Conservation (phyloP, 2,113 vertebrate species). For the Typhlomys cinereus region DNA sequence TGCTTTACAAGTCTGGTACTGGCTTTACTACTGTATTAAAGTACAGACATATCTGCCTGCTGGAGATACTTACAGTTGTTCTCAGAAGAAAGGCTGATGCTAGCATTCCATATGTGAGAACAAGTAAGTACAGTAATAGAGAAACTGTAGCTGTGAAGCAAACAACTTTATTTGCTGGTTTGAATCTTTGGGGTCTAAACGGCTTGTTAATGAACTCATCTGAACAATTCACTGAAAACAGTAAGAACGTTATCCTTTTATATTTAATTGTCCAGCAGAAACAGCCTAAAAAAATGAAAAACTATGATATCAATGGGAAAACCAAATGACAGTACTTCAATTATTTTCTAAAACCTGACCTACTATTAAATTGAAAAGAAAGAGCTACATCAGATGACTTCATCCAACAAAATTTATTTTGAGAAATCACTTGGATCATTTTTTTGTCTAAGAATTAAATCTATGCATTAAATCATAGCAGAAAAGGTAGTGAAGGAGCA, state of each 20-base stretch:
- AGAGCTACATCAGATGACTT: neutral
- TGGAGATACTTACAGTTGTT: neutral
- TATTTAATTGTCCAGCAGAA: constrained; percentile 4
- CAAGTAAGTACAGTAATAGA: neutral
- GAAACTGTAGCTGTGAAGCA: neutral
- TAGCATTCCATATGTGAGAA: neutral
- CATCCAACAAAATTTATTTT: neutral
- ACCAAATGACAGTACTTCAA: constrained; percentile 11
- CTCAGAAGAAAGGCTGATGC: neutral
- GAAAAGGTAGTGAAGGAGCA: neutral
- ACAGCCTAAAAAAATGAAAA: neutral
- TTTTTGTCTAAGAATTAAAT: neutral
- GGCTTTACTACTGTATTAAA: neutral
- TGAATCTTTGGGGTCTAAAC: constrained; percentile 1
- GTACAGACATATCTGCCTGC: neutral
- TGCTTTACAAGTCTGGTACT: neutral
- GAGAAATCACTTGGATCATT: neutral
- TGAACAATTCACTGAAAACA: constrained; percentile 41
- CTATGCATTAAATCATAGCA: neutral
- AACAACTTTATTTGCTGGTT: neutral
- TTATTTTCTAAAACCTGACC: constrained; percentile 20
- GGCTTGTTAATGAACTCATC: constrained; percentile 41
- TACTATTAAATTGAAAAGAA: constrained; percentile 1
- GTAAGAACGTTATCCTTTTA: neutral
- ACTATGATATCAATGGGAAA: neutral